Percentiles rank a stretch among this genome's conserved stretches.
phyloP scores from a whole-genome alignment of 2,888 invertebrate species.

The Chydorus sphaericus region DNA sequence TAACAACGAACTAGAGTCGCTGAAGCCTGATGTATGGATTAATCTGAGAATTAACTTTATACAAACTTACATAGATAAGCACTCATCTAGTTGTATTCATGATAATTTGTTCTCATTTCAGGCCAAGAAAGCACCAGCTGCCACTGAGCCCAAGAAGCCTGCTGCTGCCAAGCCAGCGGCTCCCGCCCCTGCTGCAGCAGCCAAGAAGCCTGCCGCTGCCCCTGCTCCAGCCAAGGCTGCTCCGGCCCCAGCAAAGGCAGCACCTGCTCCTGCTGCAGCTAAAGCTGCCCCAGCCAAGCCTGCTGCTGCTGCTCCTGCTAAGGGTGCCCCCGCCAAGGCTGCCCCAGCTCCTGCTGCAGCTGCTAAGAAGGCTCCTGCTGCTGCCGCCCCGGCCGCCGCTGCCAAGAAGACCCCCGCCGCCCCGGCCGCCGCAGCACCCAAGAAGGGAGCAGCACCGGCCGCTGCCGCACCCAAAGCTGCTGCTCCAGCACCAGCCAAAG shows the following conservation, averaged over 20 bases:
- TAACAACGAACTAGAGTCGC: background rate
- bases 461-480: background rate
- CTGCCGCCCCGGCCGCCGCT: conserved; percentile 16
- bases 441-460: background rate
- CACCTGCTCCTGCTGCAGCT: conserved; percentile 15
- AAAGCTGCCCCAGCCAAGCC: conserved; percentile 4
- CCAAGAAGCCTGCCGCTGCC: background rate
- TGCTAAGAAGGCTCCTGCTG: conserved; percentile 17
- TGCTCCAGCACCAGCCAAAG: background rate
- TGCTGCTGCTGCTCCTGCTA: background rate
- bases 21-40: background rate
- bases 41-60: background rate
- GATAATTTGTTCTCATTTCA: background rate
- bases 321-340: conserved; percentile 14
- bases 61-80: background rate
- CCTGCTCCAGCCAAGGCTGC: conserved; percentile 23
- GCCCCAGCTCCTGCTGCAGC: conserved; percentile 16
- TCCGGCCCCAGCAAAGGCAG: conserved; percentile 17
- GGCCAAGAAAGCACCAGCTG: conserved; percentile 9
- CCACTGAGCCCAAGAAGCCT: conserved; percentile 14
- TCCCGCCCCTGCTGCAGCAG: conserved; percentile 11
- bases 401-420: conserved; percentile 16
- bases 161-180: background rate
- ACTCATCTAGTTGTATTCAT: background rate
- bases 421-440: conserved; percentile 12